Evolutionary conservation across 2,113 vertebrate species (phyloP).

Genomic region (Colossoma macropomum): DNA sequence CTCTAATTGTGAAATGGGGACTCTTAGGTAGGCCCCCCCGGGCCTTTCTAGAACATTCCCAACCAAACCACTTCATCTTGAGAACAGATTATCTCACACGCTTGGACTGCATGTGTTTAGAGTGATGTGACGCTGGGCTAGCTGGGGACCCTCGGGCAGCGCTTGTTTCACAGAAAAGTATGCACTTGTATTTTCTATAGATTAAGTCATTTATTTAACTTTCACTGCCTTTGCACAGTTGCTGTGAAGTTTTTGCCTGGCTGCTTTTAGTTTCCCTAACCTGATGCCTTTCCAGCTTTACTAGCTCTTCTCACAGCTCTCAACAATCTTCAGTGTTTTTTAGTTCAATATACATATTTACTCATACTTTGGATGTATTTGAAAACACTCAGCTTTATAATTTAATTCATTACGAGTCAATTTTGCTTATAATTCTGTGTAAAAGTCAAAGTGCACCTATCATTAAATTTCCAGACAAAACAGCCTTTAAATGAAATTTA

Average conservation of each 20-base stretch:
- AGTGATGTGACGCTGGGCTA: slow-evolving; percentile 44
- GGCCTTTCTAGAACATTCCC: slow-evolving; percentile 63
- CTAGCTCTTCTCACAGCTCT: not conserved
- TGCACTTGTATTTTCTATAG: slow-evolving; percentile 9
- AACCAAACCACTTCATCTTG: slow-evolving; percentile 67
- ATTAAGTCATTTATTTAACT: slow-evolving; percentile 25
- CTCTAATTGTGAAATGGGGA: slow-evolving; percentile 54
- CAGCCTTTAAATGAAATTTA: too few species aligned
- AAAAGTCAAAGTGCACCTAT: too few species aligned
- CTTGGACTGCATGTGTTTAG: slow-evolving; percentile 47
- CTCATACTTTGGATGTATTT: too few species aligned
- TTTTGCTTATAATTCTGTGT: too few species aligned
- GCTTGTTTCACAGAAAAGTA: not conserved
- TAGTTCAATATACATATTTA: not conserved
- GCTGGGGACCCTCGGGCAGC: slow-evolving; percentile 1
- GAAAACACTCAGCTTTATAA: too few species aligned
- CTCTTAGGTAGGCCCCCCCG: slow-evolving; percentile 34
- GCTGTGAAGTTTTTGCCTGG: not conserved
- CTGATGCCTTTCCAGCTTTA: not conserved
- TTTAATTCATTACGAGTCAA: too few species aligned
- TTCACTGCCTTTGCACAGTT: not conserved
- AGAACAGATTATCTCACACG: slow-evolving; percentile 65
- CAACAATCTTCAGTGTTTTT: not conserved
- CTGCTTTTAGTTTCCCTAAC: not conserved
- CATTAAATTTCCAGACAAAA: too few species aligned